phyloP scores from a whole-genome alignment of 2,113 vertebrate genomes.

The Marmota flaviventris region DNA sequence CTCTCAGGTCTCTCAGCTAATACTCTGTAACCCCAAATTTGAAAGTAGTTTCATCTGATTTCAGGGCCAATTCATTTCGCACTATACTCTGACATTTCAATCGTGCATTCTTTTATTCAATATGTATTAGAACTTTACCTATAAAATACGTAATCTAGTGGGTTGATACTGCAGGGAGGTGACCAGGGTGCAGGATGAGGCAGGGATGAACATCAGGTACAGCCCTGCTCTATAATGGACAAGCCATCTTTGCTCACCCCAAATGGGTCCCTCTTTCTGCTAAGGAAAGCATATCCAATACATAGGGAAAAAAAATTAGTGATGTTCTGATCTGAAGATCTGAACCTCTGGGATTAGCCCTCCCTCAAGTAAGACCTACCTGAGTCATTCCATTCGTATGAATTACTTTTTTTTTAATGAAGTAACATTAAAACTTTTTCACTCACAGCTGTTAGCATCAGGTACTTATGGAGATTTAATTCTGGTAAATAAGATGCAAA shows the following conservation, averaged over 20 bases:
- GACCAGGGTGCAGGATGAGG: accelerated
- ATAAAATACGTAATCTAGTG: accelerated
- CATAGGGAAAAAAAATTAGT: not conserved
- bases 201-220: not conserved
- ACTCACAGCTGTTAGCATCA: not conserved
- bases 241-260: not conserved
- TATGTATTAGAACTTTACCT: too few species aligned
- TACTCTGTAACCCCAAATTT: not conserved
- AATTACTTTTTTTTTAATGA: not conserved
- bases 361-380: not conserved
- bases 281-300: not conserved
- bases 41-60: not conserved
- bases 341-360: not conserved
- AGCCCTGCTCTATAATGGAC: not conserved
- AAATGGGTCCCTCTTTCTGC: not conserved
- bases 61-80: not conserved
- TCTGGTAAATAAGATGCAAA: not conserved
- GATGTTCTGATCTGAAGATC: not conserved
- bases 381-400: not conserved
- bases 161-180: not conserved
- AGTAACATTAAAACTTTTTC: not conserved
- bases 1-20: not conserved
- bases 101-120: not conserved
- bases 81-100: not conserved
- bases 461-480: not conserved